Evolutionary conservation across 2,113 vertebrate species (phyloP), one percentile per base, ranked within the genome.

Genomic region (Tupaia tana): DNA sequence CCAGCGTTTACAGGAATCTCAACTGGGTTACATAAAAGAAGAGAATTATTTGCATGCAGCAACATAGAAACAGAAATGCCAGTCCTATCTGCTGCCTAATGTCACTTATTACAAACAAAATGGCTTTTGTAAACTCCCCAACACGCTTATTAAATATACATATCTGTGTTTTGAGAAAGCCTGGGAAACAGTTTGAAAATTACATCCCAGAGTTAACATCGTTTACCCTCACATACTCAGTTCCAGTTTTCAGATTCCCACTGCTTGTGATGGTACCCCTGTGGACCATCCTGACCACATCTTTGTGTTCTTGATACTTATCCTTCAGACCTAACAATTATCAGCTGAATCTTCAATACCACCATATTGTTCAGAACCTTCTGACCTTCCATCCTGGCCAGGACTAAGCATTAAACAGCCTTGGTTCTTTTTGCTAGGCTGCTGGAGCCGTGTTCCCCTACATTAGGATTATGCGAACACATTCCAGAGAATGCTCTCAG

Each of bases 1-100:
- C n/a, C 34, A 83, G 89, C 52, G 3, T 96, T 98, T 97, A 96
- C 52, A 95, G 73, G 93, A 97, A 96, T 96, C 89, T 91, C 95
- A 90, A 90, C 69, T 27, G 31, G 93, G 92, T 86, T 94, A 92
- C 93, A 94, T 96, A 95, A 97, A 97, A 97, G 85, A 34, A 92
- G 64, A 29, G 9, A 86, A 34, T 86, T 83, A 74, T 88, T 96
- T 93, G 82, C 93, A 92, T 25, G 79, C 24, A 93, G 52, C 52
- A 77, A 71, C 82, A 71, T 31, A 95, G 43, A 69, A 82, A 94
- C 79, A 90, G 91, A 95, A 95, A 95, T 66, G 81, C 18, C 81
- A n/a, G 73, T 91, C 27, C n/a, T 81, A 66, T 93, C 94, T 94
- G 93, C 66, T 90, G 86, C 73, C 86, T 93, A 66, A 93, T 81